phyloP scores from a whole-genome alignment of 1,140 invertebrate genomes.

The Drosophila pruinosa region DNA sequence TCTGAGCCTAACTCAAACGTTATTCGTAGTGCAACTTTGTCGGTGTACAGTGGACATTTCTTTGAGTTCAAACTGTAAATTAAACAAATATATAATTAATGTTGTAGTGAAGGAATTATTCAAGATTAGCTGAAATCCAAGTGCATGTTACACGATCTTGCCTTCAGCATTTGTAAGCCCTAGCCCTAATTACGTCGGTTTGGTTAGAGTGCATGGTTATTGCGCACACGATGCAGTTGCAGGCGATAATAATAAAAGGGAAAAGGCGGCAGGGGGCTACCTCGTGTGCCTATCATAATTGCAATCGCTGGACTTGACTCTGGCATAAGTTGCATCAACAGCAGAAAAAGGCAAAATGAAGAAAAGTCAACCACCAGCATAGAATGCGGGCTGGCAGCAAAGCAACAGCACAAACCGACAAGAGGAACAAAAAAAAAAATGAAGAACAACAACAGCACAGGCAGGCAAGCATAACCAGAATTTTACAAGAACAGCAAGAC shows the following conservation, averaged over 20 bases:
- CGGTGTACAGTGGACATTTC: background rate
- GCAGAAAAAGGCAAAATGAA: constrained; percentile 63
- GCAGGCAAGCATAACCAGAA: constrained; percentile 34
- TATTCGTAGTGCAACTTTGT: constrained; percentile 5
- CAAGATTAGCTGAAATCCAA: background rate
- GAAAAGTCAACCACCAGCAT: constrained; percentile 80
- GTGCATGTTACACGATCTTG: background rate
- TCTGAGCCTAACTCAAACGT: constrained; percentile 12
- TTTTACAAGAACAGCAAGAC: constrained; percentile 34
- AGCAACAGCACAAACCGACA: constrained; percentile 42
- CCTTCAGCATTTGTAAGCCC: no score
- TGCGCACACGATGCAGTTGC: constrained; percentile 33
- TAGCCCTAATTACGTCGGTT: no score
- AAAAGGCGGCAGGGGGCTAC: background rate
- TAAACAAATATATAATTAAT: no score
- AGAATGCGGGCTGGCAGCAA: constrained; percentile 69
- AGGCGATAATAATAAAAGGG: constrained; percentile 15
- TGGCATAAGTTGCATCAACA: constrained; percentile 73
- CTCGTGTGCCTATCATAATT: constrained; percentile 47
- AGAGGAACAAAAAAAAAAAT: constrained; percentile 34
- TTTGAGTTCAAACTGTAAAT: background rate
- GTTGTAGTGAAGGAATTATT: background rate
- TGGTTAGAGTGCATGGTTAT: constrained; percentile 24
- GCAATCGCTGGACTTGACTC: constrained; percentile 9
- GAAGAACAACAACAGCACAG: constrained; percentile 27